Evolutionary conservation across 2,888 invertebrate species (phyloP).

Genomic region (Oligia strigilis): DNA sequence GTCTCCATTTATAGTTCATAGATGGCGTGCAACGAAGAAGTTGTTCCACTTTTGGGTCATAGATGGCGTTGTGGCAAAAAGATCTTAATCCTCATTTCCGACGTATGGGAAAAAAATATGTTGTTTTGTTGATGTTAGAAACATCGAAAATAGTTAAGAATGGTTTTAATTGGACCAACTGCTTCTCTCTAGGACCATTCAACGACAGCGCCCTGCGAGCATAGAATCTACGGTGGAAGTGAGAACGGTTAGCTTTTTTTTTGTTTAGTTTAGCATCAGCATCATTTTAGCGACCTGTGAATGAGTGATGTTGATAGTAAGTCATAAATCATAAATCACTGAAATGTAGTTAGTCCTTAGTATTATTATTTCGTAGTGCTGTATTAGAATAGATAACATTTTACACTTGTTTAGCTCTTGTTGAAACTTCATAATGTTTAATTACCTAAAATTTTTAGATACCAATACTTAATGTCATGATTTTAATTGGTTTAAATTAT

Average conservation of each 20-base stretch:
- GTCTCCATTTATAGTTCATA: background rate
- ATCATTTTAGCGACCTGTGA: slow-evolving; percentile 19
- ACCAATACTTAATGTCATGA: background rate
- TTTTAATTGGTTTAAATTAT: slow-evolving; percentile 29
- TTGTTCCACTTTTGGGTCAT: slow-evolving; percentile 14
- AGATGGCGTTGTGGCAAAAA: slow-evolving; percentile 23
- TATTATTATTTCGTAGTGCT: slow-evolving; percentile 36
- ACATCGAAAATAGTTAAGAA: background rate
- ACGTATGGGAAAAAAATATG: background rate
- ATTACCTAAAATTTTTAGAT: slow-evolving; percentile 6
- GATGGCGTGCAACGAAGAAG: slow-evolving; percentile 1
- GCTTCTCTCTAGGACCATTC: background rate
- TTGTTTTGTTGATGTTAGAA: background rate
- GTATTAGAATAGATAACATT: slow-evolving; percentile 18
- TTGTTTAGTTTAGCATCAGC: background rate
- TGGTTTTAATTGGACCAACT: slow-evolving; percentile 1
- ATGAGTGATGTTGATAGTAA: slow-evolving; percentile 40
- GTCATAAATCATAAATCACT: slow-evolving; percentile 6
- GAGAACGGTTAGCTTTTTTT: background rate
- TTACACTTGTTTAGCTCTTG: slow-evolving; percentile 17
- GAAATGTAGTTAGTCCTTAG: slow-evolving; percentile 3
- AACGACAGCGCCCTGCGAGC: too few species aligned
- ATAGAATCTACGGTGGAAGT: background rate
- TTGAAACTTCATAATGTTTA: slow-evolving; percentile 12
- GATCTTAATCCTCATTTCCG: background rate